Base-by-base conservation (phyloP, 2,797 vertebrate genomes). In the Miichthys miiuy region DNA sequence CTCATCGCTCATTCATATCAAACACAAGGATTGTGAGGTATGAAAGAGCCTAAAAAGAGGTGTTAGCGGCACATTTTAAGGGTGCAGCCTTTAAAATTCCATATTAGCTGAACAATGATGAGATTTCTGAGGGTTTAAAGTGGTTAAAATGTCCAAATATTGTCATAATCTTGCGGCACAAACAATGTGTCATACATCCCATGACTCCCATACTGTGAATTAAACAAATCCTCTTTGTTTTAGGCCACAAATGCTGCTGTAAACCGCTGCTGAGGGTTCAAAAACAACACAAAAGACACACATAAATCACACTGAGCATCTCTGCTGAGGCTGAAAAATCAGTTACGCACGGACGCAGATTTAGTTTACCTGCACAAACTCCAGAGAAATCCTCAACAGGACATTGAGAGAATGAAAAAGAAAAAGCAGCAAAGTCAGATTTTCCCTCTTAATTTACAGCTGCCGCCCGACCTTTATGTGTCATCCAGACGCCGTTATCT, bases 401-500 rank as follows among this genome's bases (percentile, higher is more conserved):
- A 55, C 20, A 18, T 61, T n/a, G 38, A 25, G 7, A 41, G 7
- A 25, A 27, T 27, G n/a, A n/a, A 3, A 1, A 0, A 16, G n/a
- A 7, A 30, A 8, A 34, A 34, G 34, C 34, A 34, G 34, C 34
- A 34, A 34, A 9, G 3, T 30, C n/a, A 20, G 34, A 5, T 13
- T 44, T 34, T 5, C 6, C 47, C 11, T 23, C 17, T 51, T 20
- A 30, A 51, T 11, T 8, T 21, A 34, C 57, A 72, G 8, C 42
- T 44, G 16, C 2, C n/a, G 14, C 25, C 56, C 14, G 25, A 17
- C 72, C 54, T 57, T 50, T 30, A 16, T 21, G 34, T 9, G 34
- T 42, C 79, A 57, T 21, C 27, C 4, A 50, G 47, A 60, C 0
- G 52, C 62, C 1, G 8, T 72, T 74, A 72, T 80, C 75, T 87